Conservation (phyloP, 1,140 invertebrate species). For the Meteorus sp. region DNA sequence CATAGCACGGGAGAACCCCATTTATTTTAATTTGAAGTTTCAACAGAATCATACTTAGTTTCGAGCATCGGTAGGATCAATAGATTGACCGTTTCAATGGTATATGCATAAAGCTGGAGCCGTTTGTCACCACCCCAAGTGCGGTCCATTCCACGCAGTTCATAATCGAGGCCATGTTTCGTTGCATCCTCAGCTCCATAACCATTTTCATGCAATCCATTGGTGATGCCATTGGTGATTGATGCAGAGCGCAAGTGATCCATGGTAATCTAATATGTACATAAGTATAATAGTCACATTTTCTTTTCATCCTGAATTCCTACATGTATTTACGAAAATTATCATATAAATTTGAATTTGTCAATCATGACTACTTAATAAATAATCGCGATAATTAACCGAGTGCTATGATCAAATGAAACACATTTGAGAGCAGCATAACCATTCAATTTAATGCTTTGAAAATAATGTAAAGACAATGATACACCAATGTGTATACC, state of each 20-base stretch:
- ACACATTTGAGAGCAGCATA: too few species aligned
- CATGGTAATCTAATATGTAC: constrained; percentile 73
- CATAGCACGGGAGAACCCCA: too few species aligned
- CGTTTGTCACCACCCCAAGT: constrained; percentile 78
- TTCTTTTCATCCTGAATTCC: too few species aligned
- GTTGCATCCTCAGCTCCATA: constrained; percentile 20
- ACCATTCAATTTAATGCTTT: too few species aligned
- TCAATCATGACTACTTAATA: too few species aligned
- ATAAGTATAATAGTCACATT: background rate
- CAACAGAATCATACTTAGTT: constrained; percentile 74
- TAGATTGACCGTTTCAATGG: constrained; percentile 93
- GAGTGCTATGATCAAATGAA: too few species aligned
- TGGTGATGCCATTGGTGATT: constrained; percentile 39
- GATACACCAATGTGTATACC: too few species aligned
- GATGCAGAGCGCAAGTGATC: constrained; percentile 66
- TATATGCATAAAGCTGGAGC: constrained; percentile 90
- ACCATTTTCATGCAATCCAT: constrained; percentile 34
- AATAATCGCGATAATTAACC: too few species aligned
- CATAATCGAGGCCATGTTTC: constrained; percentile 36
- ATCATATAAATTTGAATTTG: too few species aligned
- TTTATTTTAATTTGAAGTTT: too few species aligned
- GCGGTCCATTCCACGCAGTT: constrained; percentile 55
- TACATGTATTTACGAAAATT: too few species aligned
- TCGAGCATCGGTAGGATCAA: constrained; percentile 94
- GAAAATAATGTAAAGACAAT: too few species aligned